Percentiles rank a stretch among this genome's conserved stretches.
phyloP scores from a whole-genome alignment of 2,888 invertebrate genomes.

The Nephrocerus scutellatus region DNA sequence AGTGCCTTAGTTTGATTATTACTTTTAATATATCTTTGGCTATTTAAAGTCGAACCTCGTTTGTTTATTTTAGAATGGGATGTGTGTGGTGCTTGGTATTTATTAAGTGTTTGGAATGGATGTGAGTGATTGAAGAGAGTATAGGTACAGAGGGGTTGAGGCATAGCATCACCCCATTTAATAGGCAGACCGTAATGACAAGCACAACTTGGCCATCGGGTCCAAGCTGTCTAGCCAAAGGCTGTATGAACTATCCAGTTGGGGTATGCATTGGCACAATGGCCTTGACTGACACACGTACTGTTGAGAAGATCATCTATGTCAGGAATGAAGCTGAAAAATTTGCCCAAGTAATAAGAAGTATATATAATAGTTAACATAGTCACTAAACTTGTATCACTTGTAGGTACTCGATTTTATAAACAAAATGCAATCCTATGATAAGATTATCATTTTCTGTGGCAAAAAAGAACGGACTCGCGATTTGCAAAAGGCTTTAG shows the following conservation, averaged over 20 bases:
- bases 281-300: constrained; percentile 84
- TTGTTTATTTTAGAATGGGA: too few relatives aligned
- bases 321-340: constrained; percentile 68
- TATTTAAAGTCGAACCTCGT: too few relatives aligned
- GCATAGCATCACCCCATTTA: too few relatives aligned
- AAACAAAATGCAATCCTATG: constrained; percentile 59
- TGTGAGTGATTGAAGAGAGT: too few relatives aligned
- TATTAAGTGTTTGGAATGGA: too few relatives aligned
- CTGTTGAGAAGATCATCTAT: constrained; percentile 72
- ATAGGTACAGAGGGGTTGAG: too few relatives aligned
- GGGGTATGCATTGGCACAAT: constrained; percentile 83
- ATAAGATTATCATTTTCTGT: constrained; percentile 87
- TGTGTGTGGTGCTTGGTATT: too few relatives aligned
- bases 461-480: constrained; percentile 79
- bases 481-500: constrained; percentile 73
- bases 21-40: too few relatives aligned
- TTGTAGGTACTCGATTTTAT: constrained; percentile 52
- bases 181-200: constrained; percentile 93
- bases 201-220: constrained; percentile 93
- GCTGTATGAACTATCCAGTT: constrained; percentile 83
- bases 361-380: background rate
- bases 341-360: constrained; percentile 43
- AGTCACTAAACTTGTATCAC: background rate
- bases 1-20: too few relatives aligned
- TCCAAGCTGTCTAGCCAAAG: constrained; percentile 75